A percentile compares a stretch with the other conserved stretches of the same genome.
Conservation (phyloP, 1,140 invertebrate genomes). For the Oreohelix idahoensis region DNA sequence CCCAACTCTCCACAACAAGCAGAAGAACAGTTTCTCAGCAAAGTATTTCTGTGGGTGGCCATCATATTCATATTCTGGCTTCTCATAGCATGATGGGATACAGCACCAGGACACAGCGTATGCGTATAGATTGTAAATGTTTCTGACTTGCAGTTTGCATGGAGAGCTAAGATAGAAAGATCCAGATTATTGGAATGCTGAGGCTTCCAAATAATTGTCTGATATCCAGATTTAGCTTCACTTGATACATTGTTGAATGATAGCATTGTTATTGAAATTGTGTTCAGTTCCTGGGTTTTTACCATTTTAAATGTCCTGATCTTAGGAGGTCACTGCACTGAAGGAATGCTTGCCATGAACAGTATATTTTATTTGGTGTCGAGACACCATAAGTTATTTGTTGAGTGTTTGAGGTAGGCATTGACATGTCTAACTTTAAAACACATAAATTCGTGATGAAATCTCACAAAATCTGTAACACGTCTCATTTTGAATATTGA, state of each 20-base stretch:
- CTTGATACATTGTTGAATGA: not conserved
- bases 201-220: not conserved
- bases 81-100: slow-evolving; percentile 83
- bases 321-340: too few species aligned
- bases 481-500: too few species aligned
- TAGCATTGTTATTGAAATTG: not conserved
- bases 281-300: not conserved
- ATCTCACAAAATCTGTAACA: too few species aligned
- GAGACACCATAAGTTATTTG: too few species aligned
- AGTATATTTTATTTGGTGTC: too few species aligned
- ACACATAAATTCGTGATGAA: too few species aligned
- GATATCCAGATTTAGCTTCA: not conserved
- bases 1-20: slow-evolving; percentile 88
- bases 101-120: not conserved
- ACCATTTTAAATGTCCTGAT: too few species aligned
- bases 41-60: slow-evolving; percentile 93
- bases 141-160: not conserved
- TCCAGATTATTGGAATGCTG: not conserved
- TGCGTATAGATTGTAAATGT: not conserved
- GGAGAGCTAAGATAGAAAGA: too few species aligned
- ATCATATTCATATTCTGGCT: slow-evolving; percentile 93
- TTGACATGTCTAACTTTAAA: too few species aligned
- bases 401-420: too few species aligned
- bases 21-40: slow-evolving; percentile 93
- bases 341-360: too few species aligned